A percentile compares a stretch with the other conserved stretches of the same genome.
phyloP scores from a whole-genome alignment of 2,797 vertebrate species.

The Syndactyla subalaris region DNA sequence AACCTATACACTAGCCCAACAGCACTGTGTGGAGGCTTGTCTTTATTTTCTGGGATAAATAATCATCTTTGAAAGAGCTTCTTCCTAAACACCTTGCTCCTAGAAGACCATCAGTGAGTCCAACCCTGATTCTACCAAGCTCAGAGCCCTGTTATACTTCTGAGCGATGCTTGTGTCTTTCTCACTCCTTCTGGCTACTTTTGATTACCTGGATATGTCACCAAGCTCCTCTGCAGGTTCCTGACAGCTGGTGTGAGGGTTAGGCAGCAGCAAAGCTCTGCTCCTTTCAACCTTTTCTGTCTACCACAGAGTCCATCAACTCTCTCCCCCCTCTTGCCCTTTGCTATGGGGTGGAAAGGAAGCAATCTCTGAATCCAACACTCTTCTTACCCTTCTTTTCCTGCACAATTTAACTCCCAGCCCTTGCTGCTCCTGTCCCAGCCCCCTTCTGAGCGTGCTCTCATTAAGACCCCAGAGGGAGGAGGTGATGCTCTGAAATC shows the following conservation, averaged over 20 bases:
- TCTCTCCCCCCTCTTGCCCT: background rate
- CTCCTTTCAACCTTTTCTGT: background rate
- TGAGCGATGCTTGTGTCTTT: accelerated
- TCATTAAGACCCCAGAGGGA: conserved; percentile 68
- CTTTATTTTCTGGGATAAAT: background rate
- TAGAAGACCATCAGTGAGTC: background rate
- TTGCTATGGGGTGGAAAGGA: background rate
- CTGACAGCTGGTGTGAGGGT: background rate
- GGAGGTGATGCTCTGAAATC: conserved; percentile 70
- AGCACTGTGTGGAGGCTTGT: background rate
- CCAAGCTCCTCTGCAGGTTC: background rate
- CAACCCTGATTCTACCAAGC: background rate
- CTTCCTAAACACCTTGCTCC: background rate
- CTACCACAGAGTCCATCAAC: background rate
- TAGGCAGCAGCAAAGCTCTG: background rate
- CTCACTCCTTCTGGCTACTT: background rate
- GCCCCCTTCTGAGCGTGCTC: conserved; percentile 56
- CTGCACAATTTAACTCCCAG: conserved; percentile 21
- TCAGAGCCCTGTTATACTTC: background rate
- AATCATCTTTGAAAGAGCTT: background rate
- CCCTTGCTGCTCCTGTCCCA: conserved; percentile 36
- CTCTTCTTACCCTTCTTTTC: conserved; percentile 1
- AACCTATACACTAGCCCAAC: background rate
- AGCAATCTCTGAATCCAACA: background rate
- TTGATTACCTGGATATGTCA: background rate